Conservation (phyloP, 37 sponge, comb jelly and placozoan genomes). For the Halichondria panicea region DNA sequence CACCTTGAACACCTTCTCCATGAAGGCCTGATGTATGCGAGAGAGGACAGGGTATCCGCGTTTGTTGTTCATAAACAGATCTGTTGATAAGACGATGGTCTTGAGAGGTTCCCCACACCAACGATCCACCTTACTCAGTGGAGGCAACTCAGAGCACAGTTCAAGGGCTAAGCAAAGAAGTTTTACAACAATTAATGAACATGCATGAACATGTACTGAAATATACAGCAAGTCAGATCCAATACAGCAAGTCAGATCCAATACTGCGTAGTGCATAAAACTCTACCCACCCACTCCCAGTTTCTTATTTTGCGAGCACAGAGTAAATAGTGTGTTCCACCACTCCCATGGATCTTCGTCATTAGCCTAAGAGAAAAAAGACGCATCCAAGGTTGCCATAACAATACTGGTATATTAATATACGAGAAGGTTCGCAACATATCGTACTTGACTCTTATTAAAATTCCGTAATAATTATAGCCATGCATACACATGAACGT, state of each 20-base stretch:
- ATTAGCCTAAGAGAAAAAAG: not conserved
- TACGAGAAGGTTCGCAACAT: too few species aligned
- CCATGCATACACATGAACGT: conserved; percentile 5
- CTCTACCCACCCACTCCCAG: conserved; percentile 64
- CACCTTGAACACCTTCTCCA: conserved; percentile 65
- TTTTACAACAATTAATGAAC: not conserved
- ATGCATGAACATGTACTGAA: not conserved
- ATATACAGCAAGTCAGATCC: too few species aligned
- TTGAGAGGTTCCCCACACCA: conserved; percentile 92
- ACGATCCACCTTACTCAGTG: conserved; percentile 27
- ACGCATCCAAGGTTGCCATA: too few species aligned
- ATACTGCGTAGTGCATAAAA: too few species aligned
- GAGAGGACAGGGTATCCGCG: conserved; percentile 82
- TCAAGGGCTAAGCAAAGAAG: conserved; percentile 57
- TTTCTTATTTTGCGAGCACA: conserved; percentile 56
- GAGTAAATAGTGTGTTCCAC: conserved; percentile 84
- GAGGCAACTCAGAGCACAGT: conserved; percentile 32
- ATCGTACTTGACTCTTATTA: not conserved
- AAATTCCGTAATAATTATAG: not conserved
- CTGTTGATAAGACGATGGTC: conserved; percentile 65
- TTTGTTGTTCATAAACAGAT: conserved; percentile 61
- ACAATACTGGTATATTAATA: not conserved
- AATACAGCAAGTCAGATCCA: too few species aligned
- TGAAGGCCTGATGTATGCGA: conserved; percentile 38
- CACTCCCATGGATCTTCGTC: conserved; percentile 86